Conservation (phyloP, 2,113 vertebrate species). For the Osmerus eperlanus region DNA sequence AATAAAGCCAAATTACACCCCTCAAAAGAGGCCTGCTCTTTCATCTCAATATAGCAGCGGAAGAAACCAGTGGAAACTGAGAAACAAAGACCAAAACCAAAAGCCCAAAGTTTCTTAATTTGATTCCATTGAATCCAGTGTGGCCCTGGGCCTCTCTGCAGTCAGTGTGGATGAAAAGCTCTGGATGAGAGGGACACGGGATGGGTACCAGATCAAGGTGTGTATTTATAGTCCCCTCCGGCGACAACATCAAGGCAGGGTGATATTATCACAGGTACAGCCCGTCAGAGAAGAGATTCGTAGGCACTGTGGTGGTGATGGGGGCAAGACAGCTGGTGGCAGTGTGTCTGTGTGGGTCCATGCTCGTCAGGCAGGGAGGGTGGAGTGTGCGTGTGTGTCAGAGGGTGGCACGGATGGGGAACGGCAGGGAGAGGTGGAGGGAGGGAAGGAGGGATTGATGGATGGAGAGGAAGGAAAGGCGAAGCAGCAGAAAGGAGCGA, state of each 20-base stretch:
- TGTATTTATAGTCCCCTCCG: conserved; percentile 41
- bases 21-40: too few relatives aligned
- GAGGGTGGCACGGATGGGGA: background rate
- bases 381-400: background rate
- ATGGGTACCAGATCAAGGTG: conserved; percentile 10
- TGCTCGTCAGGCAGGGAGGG: background rate
- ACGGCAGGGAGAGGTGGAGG: background rate
- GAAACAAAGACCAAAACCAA: too few relatives aligned
- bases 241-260: background rate
- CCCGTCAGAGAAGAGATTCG: background rate
- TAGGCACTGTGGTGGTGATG: background rate
- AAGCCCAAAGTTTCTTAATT: too few relatives aligned
- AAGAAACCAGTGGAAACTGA: too few relatives aligned
- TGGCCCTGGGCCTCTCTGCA: background rate
- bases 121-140: too few relatives aligned
- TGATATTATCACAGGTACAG: too few relatives aligned
- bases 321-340: background rate
- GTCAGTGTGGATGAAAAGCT: background rate
- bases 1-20: too few relatives aligned
- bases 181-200: conserved; percentile 38
- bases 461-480: background rate
- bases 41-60: too few relatives aligned
- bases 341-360: background rate
- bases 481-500: background rate
- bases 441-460: conserved; percentile 1